phyloP scores from a whole-genome alignment of 2,113 vertebrate species.

The Solea solea region DNA sequence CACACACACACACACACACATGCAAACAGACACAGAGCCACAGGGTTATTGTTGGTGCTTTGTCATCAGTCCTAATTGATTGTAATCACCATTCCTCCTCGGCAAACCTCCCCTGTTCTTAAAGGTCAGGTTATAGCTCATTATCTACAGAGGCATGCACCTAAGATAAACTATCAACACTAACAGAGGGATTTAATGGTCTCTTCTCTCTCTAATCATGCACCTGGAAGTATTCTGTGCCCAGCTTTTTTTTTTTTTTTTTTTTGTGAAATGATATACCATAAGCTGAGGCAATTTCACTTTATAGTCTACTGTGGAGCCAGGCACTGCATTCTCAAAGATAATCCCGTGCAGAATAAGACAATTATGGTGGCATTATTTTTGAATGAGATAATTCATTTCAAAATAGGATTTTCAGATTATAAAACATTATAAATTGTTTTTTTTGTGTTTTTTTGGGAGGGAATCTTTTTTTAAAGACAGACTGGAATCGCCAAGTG shows the following conservation, averaged over 20 bases:
- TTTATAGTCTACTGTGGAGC: slow-evolving; percentile 17
- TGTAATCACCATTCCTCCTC: slow-evolving; percentile 75
- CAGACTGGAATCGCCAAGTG: slow-evolving; percentile 1
- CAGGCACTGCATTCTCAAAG: not conserved
- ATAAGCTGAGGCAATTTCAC: slow-evolving; percentile 10
- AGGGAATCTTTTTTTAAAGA: not conserved
- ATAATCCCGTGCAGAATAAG: slow-evolving; percentile 25
- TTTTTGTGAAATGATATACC: slow-evolving; percentile 18
- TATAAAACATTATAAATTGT: slow-evolving; percentile 33
- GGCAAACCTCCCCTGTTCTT: slow-evolving; percentile 71
- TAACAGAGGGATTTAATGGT: slow-evolving; percentile 43
- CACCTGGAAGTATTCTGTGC: slow-evolving; percentile 61
- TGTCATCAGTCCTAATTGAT: slow-evolving; percentile 78
- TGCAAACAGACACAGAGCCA: slow-evolving; percentile 24
- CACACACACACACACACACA: slow-evolving; percentile 26
- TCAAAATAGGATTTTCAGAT: slow-evolving; percentile 37
- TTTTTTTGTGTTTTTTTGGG: not conserved
- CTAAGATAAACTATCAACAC: slow-evolving; percentile 65
- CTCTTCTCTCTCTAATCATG: slow-evolving; percentile 45
- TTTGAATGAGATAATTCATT: slow-evolving; percentile 33
- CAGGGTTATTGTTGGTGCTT: slow-evolving; percentile 68
- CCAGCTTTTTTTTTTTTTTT: slow-evolving; percentile 33
- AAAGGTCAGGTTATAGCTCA: slow-evolving; percentile 77
- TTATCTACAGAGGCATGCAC: slow-evolving; percentile 72
- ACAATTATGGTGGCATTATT: slow-evolving; percentile 35